Evolutionary conservation across 2,888 invertebrate species (phyloP).

Genomic region (Apodemia mormo): DNA sequence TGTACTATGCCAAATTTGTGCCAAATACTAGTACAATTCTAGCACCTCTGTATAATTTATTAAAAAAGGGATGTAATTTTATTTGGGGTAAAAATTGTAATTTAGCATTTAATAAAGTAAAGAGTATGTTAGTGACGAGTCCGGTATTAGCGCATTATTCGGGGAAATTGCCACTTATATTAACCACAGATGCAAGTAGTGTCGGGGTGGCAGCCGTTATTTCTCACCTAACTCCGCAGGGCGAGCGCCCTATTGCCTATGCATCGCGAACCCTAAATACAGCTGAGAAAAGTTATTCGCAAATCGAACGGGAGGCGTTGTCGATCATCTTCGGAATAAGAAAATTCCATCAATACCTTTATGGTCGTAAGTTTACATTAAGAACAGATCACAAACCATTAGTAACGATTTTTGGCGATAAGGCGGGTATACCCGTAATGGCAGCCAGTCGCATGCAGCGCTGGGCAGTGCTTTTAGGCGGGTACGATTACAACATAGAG

Average conservation of each 20-base stretch:
- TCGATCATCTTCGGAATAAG: slow-evolving; percentile 19
- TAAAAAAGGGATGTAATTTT: too few species aligned
- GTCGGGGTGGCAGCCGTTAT: slow-evolving; percentile 24
- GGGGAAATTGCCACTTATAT: slow-evolving; percentile 20
- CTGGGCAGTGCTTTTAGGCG: too few species aligned
- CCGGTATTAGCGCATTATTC: slow-evolving; percentile 28
- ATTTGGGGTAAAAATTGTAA: too few species aligned
- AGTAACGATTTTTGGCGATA: slow-evolving; percentile 46
- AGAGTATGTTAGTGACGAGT: slow-evolving; percentile 15
- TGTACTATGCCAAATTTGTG: slow-evolving; percentile 49
- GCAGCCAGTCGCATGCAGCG: slow-evolving; percentile 34
- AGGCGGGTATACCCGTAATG: slow-evolving; percentile 42
- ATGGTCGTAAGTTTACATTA: slow-evolving; percentile 38
- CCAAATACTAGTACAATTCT: slow-evolving; percentile 28
- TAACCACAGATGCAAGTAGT: slow-evolving; percentile 28
- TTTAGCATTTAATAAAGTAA: slow-evolving; percentile 9
- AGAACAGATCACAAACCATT: slow-evolving; percentile 59
- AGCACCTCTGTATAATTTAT: slow-evolving; percentile 12
- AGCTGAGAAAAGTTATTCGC: background rate
- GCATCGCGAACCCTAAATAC: slow-evolving; percentile 23
- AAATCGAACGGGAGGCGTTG: background rate
- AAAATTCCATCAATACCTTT: slow-evolving; percentile 39
- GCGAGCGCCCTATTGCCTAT: slow-evolving; percentile 36
- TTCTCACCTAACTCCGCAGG: slow-evolving; percentile 1
- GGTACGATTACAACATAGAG: too few species aligned